Evolutionary conservation across 2,888 invertebrate genomes (phyloP), one percentile per base, ranked within the genome.

Genomic region (Axea sp.): DNA sequence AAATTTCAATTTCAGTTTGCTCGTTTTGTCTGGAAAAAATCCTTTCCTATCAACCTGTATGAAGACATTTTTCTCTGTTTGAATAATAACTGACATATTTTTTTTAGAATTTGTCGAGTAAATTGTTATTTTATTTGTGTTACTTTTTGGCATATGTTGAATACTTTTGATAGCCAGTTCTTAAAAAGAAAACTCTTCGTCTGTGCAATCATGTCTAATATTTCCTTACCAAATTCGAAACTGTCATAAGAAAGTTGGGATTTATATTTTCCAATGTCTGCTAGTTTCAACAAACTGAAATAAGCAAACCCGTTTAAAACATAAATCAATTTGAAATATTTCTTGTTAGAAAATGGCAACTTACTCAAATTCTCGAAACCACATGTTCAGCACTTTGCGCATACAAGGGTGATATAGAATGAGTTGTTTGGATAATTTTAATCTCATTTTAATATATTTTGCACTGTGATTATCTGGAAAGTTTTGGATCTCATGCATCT

Each of bases 401-500:
- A 97, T 92, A 80, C 95, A 95, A 0, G 94, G 93, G 87, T 96
- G 95, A 33, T 95, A 93, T 45, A 92, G 90, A 83, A 95, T 92
- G 0, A 97, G 89, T 76, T 91, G 92, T 78, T 89, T 91, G 67
- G 88, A 86, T 53, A 93, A 87, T 72, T 89, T 89, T n/a, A 82
- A 82, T 73, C 88, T 89, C 37, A 90, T 89, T 67, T 68, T 77
- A 35, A 17, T 39, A 65, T 79, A 84, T 15, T 77, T 79, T 0
- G 59, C 26, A 19, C 49, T 39, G 35, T 78, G 77, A 11, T 78
- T 76, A 0, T 51, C 43, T n/a, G 81, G 26, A 22, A 83, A 79
- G 28, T 51, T 51, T 55, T 64, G 76, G 6, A 78, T 71, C 31
- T 79, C 80, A 2, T 9, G 1, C 41, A 35, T 64, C 15, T 64